Evolutionary conservation across 2,888 invertebrate species (phyloP).

Genomic region (Ganaspis brasiliensis): DNA sequence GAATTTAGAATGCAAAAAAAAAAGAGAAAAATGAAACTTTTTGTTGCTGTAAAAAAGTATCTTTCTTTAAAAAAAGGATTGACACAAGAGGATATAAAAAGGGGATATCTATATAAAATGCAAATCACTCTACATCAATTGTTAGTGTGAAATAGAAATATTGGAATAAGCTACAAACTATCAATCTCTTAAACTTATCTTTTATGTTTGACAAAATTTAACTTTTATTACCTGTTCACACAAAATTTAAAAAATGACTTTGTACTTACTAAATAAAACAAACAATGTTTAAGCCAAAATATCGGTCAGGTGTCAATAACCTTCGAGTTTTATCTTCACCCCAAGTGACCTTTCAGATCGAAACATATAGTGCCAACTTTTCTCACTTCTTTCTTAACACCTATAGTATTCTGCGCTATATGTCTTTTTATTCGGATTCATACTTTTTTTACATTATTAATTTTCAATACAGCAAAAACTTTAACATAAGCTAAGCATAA

Average conservation of each 20-base stretch:
- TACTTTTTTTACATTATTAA: not conserved
- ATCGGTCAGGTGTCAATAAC: slow-evolving; percentile 35
- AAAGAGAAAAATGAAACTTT: too few relatives aligned
- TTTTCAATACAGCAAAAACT: not conserved
- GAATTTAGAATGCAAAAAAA: too few relatives aligned
- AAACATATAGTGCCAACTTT: not conserved
- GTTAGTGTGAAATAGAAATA: not conserved
- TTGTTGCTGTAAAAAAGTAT: too few relatives aligned
- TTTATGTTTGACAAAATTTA: not conserved
- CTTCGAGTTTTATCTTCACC: slow-evolving; percentile 26
- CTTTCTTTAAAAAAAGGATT: too few relatives aligned
- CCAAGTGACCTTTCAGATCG: slow-evolving; percentile 23
- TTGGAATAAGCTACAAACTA: not conserved
- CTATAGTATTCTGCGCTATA: not conserved
- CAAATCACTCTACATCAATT: slow-evolving; percentile 25
- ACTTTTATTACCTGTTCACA: not conserved
- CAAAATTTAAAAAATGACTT: not conserved
- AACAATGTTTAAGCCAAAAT: slow-evolving; percentile 14
- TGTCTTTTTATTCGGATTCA: not conserved
- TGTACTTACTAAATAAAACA: not conserved
- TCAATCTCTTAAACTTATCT: not conserved
- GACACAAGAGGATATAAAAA: too few relatives aligned
- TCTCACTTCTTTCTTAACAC: slow-evolving; percentile 21
- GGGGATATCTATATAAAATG: not conserved
- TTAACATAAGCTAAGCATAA: not conserved